These are phyloP conservation scores for Ormyrus nitidulus DNA, from an alignment of 2,888 invertebrate genomes.

Conservation along the genomic window DNA sequence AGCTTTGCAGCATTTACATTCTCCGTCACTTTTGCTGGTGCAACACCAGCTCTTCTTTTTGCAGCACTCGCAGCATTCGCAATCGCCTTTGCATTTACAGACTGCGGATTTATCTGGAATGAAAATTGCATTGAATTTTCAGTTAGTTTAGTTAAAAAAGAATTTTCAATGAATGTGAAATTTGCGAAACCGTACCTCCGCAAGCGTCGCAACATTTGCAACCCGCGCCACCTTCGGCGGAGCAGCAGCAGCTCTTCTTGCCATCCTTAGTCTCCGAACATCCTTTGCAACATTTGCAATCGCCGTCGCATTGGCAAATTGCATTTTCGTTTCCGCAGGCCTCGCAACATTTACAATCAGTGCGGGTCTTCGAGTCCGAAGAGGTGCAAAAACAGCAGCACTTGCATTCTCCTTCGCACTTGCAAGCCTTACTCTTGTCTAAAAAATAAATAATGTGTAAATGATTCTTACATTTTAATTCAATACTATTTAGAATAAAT, in stretches of 20 bases:
- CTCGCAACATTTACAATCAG: slow-evolving; percentile 24
- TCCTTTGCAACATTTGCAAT: slow-evolving; percentile 4
- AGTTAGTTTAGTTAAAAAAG: no score
- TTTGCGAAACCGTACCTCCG: no score
- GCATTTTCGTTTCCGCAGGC: slow-evolving; percentile 20
- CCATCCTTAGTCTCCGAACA: not conserved
- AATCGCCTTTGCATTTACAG: no score
- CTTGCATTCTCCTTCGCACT: slow-evolving; percentile 36
- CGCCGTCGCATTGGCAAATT: not conserved
- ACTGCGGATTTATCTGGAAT: no score
- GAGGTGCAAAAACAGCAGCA: slow-evolving; percentile 34
- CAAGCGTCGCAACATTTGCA: not conserved
- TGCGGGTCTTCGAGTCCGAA: not conserved
- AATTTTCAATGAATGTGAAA: no score
- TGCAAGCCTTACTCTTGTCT: not conserved
- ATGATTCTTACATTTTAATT: no score
- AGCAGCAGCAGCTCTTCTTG: not conserved
- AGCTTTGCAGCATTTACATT: slow-evolving; percentile 25
- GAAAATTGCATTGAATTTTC: no score
- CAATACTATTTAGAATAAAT: no score
- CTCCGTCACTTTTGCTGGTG: not conserved
- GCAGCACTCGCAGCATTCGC: no score
- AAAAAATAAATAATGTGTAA: no score
- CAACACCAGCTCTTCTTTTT: no score
- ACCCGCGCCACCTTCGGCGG: not conserved